Percentiles rank a stretch among this genome's conserved stretches.
phyloP scores from a whole-genome alignment of 2,797 vertebrate genomes.

The Arnoldichthys spilopterus region DNA sequence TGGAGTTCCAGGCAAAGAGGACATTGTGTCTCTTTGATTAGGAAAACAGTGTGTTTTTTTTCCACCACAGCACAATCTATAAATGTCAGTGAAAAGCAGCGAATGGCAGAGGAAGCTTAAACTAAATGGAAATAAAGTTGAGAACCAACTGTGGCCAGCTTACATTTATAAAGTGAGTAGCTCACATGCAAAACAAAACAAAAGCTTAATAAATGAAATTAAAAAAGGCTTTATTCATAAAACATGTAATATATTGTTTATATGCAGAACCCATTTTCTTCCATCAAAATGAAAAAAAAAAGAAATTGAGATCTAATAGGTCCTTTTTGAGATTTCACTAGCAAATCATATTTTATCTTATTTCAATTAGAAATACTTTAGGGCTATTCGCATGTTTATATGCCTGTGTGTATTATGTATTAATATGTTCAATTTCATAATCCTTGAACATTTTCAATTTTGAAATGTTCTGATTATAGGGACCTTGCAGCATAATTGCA shows the following conservation, averaged over 20 bases:
- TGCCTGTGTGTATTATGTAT: conserved; percentile 40
- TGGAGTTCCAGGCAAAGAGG: conserved; percentile 42
- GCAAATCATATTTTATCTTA: conserved; percentile 31
- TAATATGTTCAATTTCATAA: conserved; percentile 50
- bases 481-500: conserved; percentile 52
- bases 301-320: conserved; percentile 18
- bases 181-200: conserved; percentile 13
- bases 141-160: neutral
- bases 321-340: conserved; percentile 17
- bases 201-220: neutral
- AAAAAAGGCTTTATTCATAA: neutral
- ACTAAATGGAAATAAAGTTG: neutral
- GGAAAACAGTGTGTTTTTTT: conserved; percentile 11
- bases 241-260: conserved; percentile 2
- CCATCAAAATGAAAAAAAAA: conserved; percentile 17
- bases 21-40: conserved; percentile 8
- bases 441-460: conserved; percentile 54
- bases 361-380: conserved; percentile 46
- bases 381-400: conserved; percentile 44
- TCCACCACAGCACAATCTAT: conserved; percentile 40
- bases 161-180: conserved; percentile 13
- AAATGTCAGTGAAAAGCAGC: conserved; percentile 42
- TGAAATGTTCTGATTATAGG: conserved; percentile 53
- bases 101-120: conserved; percentile 24
- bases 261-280: neutral